Evolutionary conservation across 2,113 vertebrate genomes (phyloP).

Genomic region (Dascyllus trimaculatus): DNA sequence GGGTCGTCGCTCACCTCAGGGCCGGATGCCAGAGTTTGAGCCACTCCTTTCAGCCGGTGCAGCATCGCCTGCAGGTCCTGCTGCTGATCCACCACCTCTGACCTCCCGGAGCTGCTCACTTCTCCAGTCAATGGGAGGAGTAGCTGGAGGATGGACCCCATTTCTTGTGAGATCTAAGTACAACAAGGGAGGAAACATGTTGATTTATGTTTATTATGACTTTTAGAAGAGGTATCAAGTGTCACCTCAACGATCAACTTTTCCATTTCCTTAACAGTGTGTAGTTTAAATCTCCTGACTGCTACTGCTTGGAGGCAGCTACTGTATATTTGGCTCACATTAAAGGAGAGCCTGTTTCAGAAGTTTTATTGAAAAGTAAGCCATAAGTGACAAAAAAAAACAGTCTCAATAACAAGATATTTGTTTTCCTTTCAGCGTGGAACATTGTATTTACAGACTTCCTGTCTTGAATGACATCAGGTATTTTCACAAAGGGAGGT

Average conservation of each 20-base stretch:
- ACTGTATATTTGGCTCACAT: neutral
- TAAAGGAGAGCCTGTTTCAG: conserved; percentile 7
- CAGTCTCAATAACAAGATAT: neutral
- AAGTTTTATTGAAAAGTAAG: neutral
- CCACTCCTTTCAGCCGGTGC: conserved; percentile 72
- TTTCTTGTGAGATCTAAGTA: conserved; percentile 75
- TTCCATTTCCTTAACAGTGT: neutral
- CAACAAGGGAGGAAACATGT: neutral
- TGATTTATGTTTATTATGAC: conserved; percentile 1
- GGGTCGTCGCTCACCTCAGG: conserved; percentile 69
- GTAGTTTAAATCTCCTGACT: conserved; percentile 2
- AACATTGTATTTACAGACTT: neutral
- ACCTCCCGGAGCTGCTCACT: conserved; percentile 1
- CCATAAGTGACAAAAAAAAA: neutral
- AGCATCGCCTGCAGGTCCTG: conserved; percentile 69
- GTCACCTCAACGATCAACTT: neutral
- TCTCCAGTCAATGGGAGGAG: conserved; percentile 71
- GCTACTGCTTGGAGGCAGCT: neutral
- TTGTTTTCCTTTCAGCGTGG: neutral
- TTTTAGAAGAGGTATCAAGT: neutral
- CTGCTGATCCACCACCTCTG: conserved; percentile 35
- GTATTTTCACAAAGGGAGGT: conserved; percentile 37
- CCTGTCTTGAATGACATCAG: conserved; percentile 19
- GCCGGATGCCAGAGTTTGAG: conserved; percentile 67
- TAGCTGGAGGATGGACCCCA: conserved; percentile 73